A percentile compares a stretch with the other conserved stretches of the same genome.
Evolutionary conservation across 2,797 vertebrate genomes (phyloP).

Genomic region (Fringilla coelebs): DNA sequence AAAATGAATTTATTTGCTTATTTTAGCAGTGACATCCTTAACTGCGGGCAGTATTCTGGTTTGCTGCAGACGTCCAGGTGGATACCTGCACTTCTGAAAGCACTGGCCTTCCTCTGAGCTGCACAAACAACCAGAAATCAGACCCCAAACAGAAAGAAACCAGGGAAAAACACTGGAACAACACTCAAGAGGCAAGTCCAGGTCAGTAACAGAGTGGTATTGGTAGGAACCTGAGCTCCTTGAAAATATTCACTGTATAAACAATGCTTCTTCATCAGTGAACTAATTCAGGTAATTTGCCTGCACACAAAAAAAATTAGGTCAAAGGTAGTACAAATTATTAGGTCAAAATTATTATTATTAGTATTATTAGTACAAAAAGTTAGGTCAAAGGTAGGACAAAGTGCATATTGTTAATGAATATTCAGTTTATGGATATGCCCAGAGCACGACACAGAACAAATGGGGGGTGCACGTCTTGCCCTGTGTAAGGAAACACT

Average conservation of each 20-base stretch:
- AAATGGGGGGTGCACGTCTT: background rate
- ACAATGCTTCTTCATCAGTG: background rate
- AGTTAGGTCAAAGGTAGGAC: background rate
- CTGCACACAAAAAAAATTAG: background rate
- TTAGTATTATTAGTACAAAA: background rate
- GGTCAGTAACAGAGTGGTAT: background rate
- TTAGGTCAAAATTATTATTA: too few species aligned
- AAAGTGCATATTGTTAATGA: background rate
- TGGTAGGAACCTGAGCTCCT: background rate
- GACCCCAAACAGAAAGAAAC: background rate
- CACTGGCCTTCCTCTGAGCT: background rate
- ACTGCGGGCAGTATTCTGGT: background rate
- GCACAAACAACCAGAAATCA: background rate
- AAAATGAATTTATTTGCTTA: background rate
- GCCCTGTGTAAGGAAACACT: background rate
- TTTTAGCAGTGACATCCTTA: background rate
- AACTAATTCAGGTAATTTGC: background rate
- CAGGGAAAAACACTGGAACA: background rate
- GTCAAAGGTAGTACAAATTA: background rate
- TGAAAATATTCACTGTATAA: background rate
- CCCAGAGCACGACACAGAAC: background rate
- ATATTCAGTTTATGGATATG: background rate
- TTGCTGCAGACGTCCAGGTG: background rate
- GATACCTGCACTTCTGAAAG: background rate
- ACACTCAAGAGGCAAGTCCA: background rate